phyloP scores from a whole-genome alignment of 2,113 vertebrate genomes.

The Daboia siamensis region DNA sequence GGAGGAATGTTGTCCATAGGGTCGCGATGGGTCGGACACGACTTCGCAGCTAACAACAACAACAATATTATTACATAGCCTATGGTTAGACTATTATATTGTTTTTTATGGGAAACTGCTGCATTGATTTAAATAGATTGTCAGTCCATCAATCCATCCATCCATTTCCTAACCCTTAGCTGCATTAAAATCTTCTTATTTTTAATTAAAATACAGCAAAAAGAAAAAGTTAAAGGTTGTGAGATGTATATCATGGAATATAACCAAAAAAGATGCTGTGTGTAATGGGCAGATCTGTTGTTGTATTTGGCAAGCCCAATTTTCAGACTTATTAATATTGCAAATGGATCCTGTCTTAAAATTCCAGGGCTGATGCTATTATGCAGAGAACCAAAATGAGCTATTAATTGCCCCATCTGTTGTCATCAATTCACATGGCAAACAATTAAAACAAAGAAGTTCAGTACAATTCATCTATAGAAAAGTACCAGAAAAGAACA shows the following conservation, averaged over 20 bases:
- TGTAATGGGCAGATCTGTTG: neutral
- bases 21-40: no score
- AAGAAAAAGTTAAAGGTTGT: neutral
- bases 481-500: neutral
- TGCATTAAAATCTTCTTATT: neutral
- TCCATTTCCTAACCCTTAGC: neutral
- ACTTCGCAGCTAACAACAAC: no score
- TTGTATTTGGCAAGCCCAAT: neutral
- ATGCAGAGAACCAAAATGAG: neutral
- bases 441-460: neutral
- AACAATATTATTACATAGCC: neutral
- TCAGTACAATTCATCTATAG: neutral
- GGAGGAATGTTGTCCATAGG: no score
- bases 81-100: neutral
- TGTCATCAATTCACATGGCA: neutral
- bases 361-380: neutral
- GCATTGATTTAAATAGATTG: neutral
- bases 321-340: slow-evolving; percentile 14
- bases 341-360: slow-evolving; percentile 6
- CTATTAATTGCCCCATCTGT: neutral
- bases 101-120: neutral
- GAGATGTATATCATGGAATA: neutral
- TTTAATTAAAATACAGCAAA: no score
- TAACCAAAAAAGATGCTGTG: neutral
- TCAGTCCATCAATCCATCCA: neutral